A percentile compares a stretch with the other conserved stretches of the same genome.
Evolutionary conservation across 2,888 invertebrate genomes (phyloP).

Genomic region (Limnephilus lunatus): DNA sequence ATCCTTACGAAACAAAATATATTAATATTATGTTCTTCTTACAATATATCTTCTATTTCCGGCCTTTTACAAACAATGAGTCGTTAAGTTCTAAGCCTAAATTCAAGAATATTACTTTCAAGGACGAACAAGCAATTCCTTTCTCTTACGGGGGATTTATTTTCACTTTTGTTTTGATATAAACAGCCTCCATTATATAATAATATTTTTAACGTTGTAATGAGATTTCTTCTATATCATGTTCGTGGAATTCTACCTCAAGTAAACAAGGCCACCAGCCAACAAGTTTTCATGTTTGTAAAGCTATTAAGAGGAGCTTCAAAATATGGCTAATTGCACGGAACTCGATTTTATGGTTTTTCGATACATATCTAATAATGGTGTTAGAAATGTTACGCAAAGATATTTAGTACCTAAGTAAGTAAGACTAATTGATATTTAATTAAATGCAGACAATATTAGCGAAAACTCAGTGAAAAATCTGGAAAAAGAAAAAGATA

Average conservation of each 20-base stretch:
- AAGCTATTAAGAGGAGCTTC: background rate
- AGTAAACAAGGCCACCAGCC: background rate
- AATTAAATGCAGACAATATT: too few species aligned
- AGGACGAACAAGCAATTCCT: background rate
- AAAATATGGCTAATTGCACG: background rate
- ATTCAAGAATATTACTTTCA: background rate
- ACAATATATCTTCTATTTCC: background rate
- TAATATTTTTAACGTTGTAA: constrained; percentile 30
- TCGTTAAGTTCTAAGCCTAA: background rate
- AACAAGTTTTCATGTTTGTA: background rate
- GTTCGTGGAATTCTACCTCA: constrained; percentile 18
- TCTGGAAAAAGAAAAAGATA: too few species aligned
- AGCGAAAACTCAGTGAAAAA: too few species aligned
- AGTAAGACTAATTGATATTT: background rate
- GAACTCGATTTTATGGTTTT: background rate
- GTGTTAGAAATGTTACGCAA: background rate
- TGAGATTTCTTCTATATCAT: constrained; percentile 41
- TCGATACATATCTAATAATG: background rate
- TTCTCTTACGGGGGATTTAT: background rate
- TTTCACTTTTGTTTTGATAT: constrained; percentile 11
- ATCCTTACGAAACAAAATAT: too few species aligned
- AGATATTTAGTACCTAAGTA: background rate
- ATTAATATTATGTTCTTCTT: background rate
- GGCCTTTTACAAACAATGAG: background rate
- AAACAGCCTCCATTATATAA: constrained; percentile 15